Base-by-base conservation (phyloP, 2,888 invertebrate species). In the Luffia ferchaultella region DNA sequence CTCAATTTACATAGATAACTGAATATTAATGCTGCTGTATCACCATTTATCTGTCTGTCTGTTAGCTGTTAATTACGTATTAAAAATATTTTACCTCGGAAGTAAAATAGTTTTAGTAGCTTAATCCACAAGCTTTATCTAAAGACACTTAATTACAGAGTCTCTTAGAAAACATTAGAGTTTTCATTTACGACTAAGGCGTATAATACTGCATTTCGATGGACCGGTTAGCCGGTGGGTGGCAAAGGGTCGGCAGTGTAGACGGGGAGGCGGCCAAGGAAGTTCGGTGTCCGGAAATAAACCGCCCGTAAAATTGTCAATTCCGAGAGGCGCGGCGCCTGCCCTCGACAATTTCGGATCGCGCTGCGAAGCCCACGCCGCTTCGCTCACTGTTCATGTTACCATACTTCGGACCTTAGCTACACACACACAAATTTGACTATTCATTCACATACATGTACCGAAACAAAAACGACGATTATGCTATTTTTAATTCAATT, bases 231-330 rank as follows among this genome's bases (percentile, higher is more conserved):
- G 41, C 48, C 30, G 41, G 48, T 49, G 73, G 71, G 69, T 72
- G 73, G 67, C 68, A 64, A 55, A 61, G 65, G 65, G 57, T 57
- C 54, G 53, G 52, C 42, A 61, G 62, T 62, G 55, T 49, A 41
- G 62, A 64, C 56, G 63, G 64, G 59, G 64, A 62, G 69, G 68
- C 68, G 65, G 64, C 76, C 72, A 74, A 74, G 78, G 79, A 79
- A 76, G 74, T 75, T 79, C 75, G 76, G 80, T 85, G 80, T 80
- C 83, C 84, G 83, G 80, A 79, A 85, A 83, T 86, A 88, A 88
- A 88, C 88, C 86, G 85, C 78, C 86, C 87, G 88, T 87, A 88
- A 88, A 88, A 88, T 88, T 88, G 87, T 76, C 88, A 88, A 88
- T 88, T 88, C 85, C 86, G 75, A 75, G 73, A 67, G 73, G 73